A percentile compares a stretch with the other conserved stretches of the same genome.
Evolutionary conservation across 2,797 vertebrate species (phyloP).

Genomic region (Coccyzus lansbergi): DNA sequence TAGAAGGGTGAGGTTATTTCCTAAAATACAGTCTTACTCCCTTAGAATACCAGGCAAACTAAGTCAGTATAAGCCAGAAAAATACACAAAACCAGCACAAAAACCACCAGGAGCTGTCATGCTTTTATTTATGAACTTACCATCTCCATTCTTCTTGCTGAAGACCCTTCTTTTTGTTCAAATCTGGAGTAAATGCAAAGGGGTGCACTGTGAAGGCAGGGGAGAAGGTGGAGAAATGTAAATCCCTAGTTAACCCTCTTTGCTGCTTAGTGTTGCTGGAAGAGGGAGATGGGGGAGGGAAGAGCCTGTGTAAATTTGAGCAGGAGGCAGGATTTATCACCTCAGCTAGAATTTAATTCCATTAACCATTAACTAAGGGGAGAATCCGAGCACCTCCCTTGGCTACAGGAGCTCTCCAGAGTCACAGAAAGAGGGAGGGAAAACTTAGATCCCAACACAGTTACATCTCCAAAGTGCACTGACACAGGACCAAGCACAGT

Average conservation of each 20-base stretch:
- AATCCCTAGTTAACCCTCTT: slow-evolving; percentile 1
- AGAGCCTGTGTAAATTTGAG: neutral
- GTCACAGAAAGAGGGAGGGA: neutral
- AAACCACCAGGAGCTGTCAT: fast-evolving
- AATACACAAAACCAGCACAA: neutral
- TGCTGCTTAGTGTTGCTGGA: neutral
- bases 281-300: neutral
- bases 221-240: neutral
- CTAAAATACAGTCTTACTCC: neutral
- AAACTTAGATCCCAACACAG: neutral
- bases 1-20: neutral
- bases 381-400: neutral
- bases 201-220: neutral
- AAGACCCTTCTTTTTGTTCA: neutral
- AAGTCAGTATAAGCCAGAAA: neutral
- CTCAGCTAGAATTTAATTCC: neutral
- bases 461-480: neutral
- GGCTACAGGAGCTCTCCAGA: neutral
- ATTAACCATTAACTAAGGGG: slow-evolving; percentile 29
- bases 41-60: neutral
- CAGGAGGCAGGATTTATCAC: slow-evolving; percentile 39
- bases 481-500: neutral
- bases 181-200: neutral
- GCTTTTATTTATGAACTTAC: neutral
- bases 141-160: neutral